Conservation (phyloP, 1,140 invertebrate species). For the Lordiphosa mommai region DNA sequence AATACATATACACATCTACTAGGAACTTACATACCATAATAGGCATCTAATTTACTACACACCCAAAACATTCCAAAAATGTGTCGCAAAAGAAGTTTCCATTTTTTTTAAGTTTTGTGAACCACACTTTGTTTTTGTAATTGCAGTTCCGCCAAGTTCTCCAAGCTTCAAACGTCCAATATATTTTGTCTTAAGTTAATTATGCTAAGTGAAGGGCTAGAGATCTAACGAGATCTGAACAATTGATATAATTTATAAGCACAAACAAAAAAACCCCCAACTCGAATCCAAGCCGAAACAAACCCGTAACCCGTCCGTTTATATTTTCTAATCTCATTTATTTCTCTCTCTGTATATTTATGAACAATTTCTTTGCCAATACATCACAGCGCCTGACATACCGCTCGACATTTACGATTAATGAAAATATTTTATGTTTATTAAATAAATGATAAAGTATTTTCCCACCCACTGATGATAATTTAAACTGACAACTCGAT, state of each 20-base stretch:
- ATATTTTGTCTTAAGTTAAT: conserved; percentile 61
- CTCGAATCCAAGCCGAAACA: conserved; percentile 7
- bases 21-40: conserved; percentile 9
- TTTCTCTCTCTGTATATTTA: conserved; percentile 55
- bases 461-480: conserved; percentile 34
- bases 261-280: conserved; percentile 15
- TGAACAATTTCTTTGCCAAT: conserved; percentile 34
- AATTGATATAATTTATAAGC: conserved; percentile 37
- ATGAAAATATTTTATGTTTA: conserved; percentile 64
- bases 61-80: conserved; percentile 2
- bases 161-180: conserved; percentile 53
- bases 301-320: conserved; percentile 43
- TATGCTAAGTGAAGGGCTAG: conserved; percentile 49
- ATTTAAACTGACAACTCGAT: conserved; percentile 22
- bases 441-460: conserved; percentile 71
- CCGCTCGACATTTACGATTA: conserved; percentile 19
- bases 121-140: conserved; percentile 12
- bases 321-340: conserved; percentile 20
- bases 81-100: conserved; percentile 26
- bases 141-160: conserved; percentile 15
- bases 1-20: conserved; percentile 42
- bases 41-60: not conserved
- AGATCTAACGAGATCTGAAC: conserved; percentile 14
- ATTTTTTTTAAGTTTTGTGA: conserved; percentile 5
- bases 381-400: conserved; percentile 32